These are phyloP conservation scores for Heliothis peltigera DNA, from an alignment of 2,888 invertebrate species.

Conservation along the genomic window DNA sequence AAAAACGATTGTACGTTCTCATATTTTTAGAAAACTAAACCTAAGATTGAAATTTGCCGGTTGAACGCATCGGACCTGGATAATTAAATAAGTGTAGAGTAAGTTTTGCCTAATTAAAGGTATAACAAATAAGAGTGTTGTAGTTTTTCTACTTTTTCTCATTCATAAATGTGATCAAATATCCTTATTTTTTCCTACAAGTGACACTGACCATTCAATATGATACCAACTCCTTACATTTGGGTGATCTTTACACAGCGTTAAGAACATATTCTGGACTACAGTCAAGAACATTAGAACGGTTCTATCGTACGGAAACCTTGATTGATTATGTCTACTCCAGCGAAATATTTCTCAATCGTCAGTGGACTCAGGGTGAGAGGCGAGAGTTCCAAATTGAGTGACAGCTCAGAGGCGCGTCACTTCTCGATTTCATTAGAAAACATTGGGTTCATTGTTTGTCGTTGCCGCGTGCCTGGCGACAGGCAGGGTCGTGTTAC, in stretches of 20 bases:
- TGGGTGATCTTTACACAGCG: no score
- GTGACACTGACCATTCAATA: not conserved
- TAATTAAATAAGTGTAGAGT: no score
- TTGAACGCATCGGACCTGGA: no score
- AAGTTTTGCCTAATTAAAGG: no score
- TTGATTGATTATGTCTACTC: not conserved
- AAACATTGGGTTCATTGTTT: slow-evolving; percentile 68
- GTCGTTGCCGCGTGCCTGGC: slow-evolving; percentile 72
- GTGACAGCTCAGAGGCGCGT: slow-evolving; percentile 57
- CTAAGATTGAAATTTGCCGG: no score
- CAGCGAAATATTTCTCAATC: slow-evolving; percentile 9
- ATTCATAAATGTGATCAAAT: no score
- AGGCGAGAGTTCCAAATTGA: slow-evolving; percentile 33
- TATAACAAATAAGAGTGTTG: no score
- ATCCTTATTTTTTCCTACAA: no score
- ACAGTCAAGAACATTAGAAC: not conserved
- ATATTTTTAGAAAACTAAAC: no score
- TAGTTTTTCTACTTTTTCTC: no score
- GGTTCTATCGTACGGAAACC: not conserved
- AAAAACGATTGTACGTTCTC: no score
- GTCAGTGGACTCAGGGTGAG: slow-evolving; percentile 9
- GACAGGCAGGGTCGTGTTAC: slow-evolving; percentile 66
- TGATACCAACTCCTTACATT: not conserved
- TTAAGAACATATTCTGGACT: not conserved
- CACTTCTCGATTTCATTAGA: slow-evolving; percentile 77